These are phyloP conservation scores for Urechis unicinctus DNA, from an alignment of 2,888 invertebrate species.

Conservation along the genomic window DNA sequence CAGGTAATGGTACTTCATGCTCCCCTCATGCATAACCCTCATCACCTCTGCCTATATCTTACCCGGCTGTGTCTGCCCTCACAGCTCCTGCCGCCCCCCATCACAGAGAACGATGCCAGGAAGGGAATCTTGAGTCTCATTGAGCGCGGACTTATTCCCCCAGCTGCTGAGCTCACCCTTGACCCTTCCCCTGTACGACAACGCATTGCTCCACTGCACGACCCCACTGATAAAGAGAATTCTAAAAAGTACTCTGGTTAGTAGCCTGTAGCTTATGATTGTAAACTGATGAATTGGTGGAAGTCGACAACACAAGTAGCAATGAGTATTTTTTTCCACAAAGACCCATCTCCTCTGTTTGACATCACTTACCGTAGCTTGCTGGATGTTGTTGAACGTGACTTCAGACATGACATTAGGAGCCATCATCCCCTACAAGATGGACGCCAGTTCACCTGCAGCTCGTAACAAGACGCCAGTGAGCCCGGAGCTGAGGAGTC, in stretches of 20 bases:
- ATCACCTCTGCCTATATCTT: not conserved
- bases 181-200: constrained; percentile 47
- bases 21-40: too few species aligned
- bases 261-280: too few species aligned
- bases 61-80: not conserved
- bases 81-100: constrained; percentile 45
- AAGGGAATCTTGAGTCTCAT: constrained; percentile 47
- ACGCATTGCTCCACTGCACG: constrained; percentile 30
- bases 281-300: too few species aligned
- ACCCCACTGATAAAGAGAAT: constrained; percentile 28
- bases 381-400: too few species aligned
- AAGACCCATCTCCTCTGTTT: not conserved
- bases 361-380: not conserved
- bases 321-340: too few species aligned
- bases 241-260: too few species aligned
- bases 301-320: not conserved
- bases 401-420: too few species aligned
- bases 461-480: too few species aligned
- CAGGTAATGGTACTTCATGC: constrained; percentile 28
- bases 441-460: too few species aligned
- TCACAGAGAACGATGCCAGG: constrained; percentile 45
- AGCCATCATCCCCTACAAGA: too few species aligned
- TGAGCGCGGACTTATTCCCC: constrained; percentile 48
- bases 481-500: constrained; percentile 6
- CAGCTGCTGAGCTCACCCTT: constrained; percentile 45